Evolutionary conservation across 2,797 vertebrate species (phyloP).

Genomic region (Sus cebifrons): DNA sequence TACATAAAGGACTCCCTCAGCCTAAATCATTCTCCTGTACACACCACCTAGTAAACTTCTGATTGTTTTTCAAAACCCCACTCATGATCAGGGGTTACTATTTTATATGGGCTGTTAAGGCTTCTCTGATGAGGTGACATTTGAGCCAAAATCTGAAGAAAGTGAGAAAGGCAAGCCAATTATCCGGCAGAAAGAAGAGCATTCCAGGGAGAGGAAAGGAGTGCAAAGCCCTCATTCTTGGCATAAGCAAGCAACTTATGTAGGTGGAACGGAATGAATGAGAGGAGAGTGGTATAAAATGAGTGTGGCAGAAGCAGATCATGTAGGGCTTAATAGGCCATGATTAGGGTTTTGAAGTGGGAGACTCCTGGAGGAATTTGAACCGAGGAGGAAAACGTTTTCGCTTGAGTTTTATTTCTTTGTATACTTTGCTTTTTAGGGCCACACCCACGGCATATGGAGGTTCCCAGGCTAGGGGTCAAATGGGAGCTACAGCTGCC

Average conservation of each 20-base stretch:
- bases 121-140: conserved; percentile 56
- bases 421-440: too few species aligned
- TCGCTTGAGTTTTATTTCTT: conserved; percentile 9
- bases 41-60: background rate
- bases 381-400: background rate
- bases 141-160: conserved; percentile 56
- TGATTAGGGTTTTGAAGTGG: conserved; percentile 20
- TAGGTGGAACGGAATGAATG: background rate
- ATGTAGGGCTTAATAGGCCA: background rate
- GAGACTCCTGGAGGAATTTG: background rate
- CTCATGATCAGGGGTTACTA: background rate
- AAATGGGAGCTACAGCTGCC: too few species aligned
- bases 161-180: conserved; percentile 52
- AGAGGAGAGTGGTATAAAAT: background rate
- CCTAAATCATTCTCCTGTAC: background rate
- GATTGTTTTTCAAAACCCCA: conserved; percentile 29
- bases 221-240: conserved; percentile 24
- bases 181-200: conserved; percentile 56
- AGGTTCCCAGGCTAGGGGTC: too few species aligned
- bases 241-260: background rate
- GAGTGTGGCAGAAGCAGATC: background rate
- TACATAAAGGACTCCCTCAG: conserved; percentile 12
- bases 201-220: conserved; percentile 41
- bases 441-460: too few species aligned
- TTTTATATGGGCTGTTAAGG: conserved; percentile 31